Base-by-base conservation (phyloP, 1,140 invertebrate genomes). In the Lethocerus indicus region DNA sequence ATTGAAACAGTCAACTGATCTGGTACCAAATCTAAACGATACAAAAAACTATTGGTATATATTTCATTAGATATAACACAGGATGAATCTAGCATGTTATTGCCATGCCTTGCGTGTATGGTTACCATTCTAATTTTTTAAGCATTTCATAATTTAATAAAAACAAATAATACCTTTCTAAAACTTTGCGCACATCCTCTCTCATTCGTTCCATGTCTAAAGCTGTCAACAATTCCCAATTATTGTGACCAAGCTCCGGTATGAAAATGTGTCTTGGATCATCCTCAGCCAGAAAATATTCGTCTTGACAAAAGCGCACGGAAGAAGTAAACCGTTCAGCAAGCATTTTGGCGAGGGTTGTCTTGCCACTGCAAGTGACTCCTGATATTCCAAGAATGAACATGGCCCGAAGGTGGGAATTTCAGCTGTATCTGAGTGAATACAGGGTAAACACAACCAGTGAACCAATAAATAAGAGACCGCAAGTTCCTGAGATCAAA, bases 171-270 rank as follows among this genome's bases (percentile, higher is more conserved):
- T n/a, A 51, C 37, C 27, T 37, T 18, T 40, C 7, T 24, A 48
- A 12, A 20, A 68, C 62, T 1, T 67, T 55, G 16, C 66, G 21
- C 4, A 81, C 57, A 58, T 83, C 77, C 3, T 58, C 51, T 47
- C 69, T 61, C 79, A 89, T 82, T 55, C 66, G 67, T 1, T 78
- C 65, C 78, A 87, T 87, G 62, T 89, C 77, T 36, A 89, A 53
- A 23, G 80, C 72, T 0, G 73, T 71, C 18, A 86, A 55, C 2
- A 83, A 61, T 55, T 89, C 86, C 69, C 81, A 88, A 61, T 90
- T 87, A 14, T 79, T 74, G 52, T 83, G 81, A 55, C 79, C 75
- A 9, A 88, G 54, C 44, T 74, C 71, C 14, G 72, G 66, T 43
- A 83, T 69, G 43, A 67, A 69, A 9, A 71, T 61, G 57, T 87